Conservation (phyloP, 1,140 invertebrate genomes). For the Drosophila ambigua region DNA sequence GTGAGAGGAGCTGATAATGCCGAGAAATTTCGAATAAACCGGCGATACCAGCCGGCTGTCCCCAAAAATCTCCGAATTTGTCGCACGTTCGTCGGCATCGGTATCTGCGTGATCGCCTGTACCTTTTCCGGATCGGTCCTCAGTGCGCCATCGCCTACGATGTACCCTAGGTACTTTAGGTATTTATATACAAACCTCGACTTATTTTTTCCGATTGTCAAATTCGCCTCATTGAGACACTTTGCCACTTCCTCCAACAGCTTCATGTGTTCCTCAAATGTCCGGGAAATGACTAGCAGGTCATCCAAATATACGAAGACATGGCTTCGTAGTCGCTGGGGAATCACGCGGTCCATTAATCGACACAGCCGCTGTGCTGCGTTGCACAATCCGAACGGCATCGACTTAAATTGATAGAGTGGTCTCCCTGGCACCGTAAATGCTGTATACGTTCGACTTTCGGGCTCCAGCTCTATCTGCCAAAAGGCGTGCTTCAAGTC, state of each 20-base stretch:
- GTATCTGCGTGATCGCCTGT: too few relatives aligned
- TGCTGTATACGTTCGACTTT: slow-evolving; percentile 27
- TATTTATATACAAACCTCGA: slow-evolving; percentile 8
- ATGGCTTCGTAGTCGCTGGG: slow-evolving; percentile 10
- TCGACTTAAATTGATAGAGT: slow-evolving; percentile 66
- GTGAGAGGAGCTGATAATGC: neutral
- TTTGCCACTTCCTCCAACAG: slow-evolving; percentile 26
- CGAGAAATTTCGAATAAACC: slow-evolving; percentile 77
- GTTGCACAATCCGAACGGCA: slow-evolving; percentile 84
- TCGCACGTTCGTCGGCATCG: neutral
- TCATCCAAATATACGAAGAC: slow-evolving; percentile 72
- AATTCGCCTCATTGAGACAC: slow-evolving; percentile 8
- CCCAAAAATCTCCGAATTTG: slow-evolving; percentile 49
- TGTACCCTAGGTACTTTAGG: slow-evolving; percentile 30
- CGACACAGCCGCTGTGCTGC: slow-evolving; percentile 39
- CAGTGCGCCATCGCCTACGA: slow-evolving; percentile 14
- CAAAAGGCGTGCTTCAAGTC: too few relatives aligned
- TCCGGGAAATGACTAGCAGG: slow-evolving; percentile 45
- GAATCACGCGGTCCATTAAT: slow-evolving; percentile 28
- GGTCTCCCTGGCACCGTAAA: slow-evolving; percentile 78
- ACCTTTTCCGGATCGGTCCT: slow-evolving; percentile 1
- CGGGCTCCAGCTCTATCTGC: too few relatives aligned
- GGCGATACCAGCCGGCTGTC: slow-evolving; percentile 66
- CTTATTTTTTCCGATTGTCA: slow-evolving; percentile 20
- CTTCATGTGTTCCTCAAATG: slow-evolving; percentile 50